Percentiles rank a stretch among this genome's conserved stretches.
phyloP scores from a whole-genome alignment of 2,888 invertebrate species.

The Phragmatobia fuliginosa region DNA sequence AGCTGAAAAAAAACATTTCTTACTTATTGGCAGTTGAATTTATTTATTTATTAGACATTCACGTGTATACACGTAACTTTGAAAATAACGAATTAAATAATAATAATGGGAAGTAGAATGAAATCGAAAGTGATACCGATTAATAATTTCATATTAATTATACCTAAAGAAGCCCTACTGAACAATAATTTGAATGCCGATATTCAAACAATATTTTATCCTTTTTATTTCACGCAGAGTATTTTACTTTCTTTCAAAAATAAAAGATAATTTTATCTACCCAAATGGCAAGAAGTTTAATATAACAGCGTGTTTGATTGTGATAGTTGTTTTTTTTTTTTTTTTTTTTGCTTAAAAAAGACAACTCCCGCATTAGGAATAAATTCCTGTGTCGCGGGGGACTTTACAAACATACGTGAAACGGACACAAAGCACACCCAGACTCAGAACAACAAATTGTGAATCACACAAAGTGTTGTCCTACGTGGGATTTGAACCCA shows the following conservation, averaged over 20 bases:
- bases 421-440: too few species aligned
- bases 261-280: constrained; percentile 27
- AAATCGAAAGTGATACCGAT: constrained; percentile 6
- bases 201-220: constrained; percentile 4
- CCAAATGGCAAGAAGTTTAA: constrained; percentile 13
- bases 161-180: not conserved
- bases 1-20: not conserved
- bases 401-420: too few species aligned
- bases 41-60: too few species aligned
- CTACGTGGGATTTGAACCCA: too few species aligned
- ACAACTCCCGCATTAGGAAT: too few species aligned
- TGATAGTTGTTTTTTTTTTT: not conserved
- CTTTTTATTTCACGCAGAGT: constrained; percentile 12
- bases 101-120: not conserved
- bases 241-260: constrained; percentile 27
- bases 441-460: too few species aligned
- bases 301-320: not conserved
- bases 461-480: too few species aligned
- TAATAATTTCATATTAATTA: not conserved
- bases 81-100: not conserved
- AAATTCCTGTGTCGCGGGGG: too few species aligned
- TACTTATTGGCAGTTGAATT: not conserved
- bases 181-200: constrained; percentile 8
- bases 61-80: not conserved
- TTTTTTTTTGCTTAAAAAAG: too few species aligned